Base-by-base conservation (phyloP, 2,797 vertebrate genomes). In the Argyrosomus regius region DNA sequence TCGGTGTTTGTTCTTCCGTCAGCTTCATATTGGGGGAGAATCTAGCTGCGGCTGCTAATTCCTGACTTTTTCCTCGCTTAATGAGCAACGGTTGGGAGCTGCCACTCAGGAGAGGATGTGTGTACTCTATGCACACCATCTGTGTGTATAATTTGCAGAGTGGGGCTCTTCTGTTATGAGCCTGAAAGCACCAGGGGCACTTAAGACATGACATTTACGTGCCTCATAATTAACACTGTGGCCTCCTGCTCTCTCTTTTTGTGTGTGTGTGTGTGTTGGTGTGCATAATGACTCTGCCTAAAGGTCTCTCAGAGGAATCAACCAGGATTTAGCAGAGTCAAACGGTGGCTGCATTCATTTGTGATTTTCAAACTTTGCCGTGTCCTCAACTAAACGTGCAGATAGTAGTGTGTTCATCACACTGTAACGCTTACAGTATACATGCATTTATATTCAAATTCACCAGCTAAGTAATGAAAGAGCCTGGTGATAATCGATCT, bases 121-220 rank as follows among this genome's bases (percentile, higher is more conserved):
- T 81, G 83, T 75, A 20, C 48, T 82, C 71, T 75, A 63, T 76
- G 45, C 74, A 75, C 76, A 59, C n/a, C 8, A 10, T 41, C 24
- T 74, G 72, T 75, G 78, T 82, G 74, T 85, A 22, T 83, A 39
- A 59, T 58, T 49, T 45, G 49, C 71, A 62, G 79, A 79, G 81
- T 53, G 35, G 78, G 85, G 84, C 71, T 86, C 83, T 88, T 70
- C 77, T 84, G 68, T 87, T 87, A 86, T 85, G 82, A 87, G 81
- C 80, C 66, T 77, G 68, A 79, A 86, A 89, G 66, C 92, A 89
- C 77, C 89, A 82, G 91, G 88, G 77, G 79, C 64, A 86, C 84
- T 81, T 70, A 82, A 88, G 77, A 85, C 87, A 86, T 93, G 92
- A 93, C 92, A 94, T 94, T 94, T 93, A 93, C 83, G 81, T 80